A percentile compares a stretch with the other conserved stretches of the same genome.
phyloP scores from a whole-genome alignment of 2,797 vertebrate genomes.

The Picus viridis region DNA sequence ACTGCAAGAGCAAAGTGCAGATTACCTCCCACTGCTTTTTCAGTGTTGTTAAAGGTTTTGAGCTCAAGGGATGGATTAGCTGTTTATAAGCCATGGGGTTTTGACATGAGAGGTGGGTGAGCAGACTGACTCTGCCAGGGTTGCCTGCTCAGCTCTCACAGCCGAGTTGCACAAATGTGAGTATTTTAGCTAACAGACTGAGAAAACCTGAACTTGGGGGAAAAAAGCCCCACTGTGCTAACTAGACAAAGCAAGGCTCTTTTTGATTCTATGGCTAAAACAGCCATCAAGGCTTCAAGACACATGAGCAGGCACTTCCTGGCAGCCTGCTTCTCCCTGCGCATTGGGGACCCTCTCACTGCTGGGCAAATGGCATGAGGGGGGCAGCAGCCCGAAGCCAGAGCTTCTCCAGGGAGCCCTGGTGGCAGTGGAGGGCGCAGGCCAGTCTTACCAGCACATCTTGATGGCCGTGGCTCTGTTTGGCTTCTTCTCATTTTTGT shows the following conservation, averaged over 20 bases:
- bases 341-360: not conserved
- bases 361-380: not conserved
- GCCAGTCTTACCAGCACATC: not conserved
- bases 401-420: not conserved
- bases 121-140: not conserved
- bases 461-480: not conserved
- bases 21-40: not conserved
- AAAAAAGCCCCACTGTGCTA: not conserved
- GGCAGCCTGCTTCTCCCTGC: rapidly evolving
- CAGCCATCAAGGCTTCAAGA: not conserved
- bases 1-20: not conserved
- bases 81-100: not conserved
- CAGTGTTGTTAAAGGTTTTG: not conserved
- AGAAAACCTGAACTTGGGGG: not conserved
- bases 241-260: not conserved
- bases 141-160: not conserved
- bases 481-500: not conserved
- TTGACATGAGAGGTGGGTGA: not conserved
- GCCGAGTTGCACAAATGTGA: not conserved
- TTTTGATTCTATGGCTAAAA: not conserved
- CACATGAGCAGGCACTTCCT: not conserved
- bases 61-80: not conserved
- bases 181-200: not conserved
- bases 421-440: rapidly evolving
- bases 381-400: not conserved